A percentile compares a stretch with the other conserved stretches of the same genome.
Evolutionary conservation across 64 coral and sea anemone species (phyloP).

Genomic region (Montipora cactus): DNA sequence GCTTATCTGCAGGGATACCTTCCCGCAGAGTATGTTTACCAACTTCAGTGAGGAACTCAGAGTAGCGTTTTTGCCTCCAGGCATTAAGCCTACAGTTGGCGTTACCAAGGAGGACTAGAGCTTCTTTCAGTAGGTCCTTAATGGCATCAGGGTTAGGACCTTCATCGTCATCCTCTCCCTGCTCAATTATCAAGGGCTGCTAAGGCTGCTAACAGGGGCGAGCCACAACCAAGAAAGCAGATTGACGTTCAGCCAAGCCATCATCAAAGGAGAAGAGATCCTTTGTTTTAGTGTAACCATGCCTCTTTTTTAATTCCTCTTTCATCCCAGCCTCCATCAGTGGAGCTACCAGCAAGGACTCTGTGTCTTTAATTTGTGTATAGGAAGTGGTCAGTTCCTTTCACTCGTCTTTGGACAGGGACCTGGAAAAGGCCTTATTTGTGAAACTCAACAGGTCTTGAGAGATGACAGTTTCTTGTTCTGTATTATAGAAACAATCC

Average conservation of each 20-base stretch:
- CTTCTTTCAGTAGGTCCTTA: neutral
- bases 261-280: neutral
- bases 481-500: neutral
- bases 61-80: slow-evolving; percentile 33
- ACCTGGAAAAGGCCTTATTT: neutral
- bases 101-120: slow-evolving; percentile 34
- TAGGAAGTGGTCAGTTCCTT: neutral
- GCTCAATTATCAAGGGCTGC: no score
- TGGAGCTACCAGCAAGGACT: neutral
- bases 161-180: no score
- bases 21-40: neutral
- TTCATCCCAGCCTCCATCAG: slow-evolving; percentile 12
- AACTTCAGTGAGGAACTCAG: slow-evolving; percentile 7
- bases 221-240: no score
- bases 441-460: neutral
- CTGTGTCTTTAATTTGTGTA: neutral
- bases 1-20: neutral
- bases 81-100: slow-evolving; percentile 15
- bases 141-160: neutral
- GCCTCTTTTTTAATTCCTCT: neutral
- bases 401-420: neutral
- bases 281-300: neutral
- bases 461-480: neutral
- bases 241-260: no score
- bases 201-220: no score